phyloP scores from a whole-genome alignment of 2,113 vertebrate species.

The Scortum barcoo region DNA sequence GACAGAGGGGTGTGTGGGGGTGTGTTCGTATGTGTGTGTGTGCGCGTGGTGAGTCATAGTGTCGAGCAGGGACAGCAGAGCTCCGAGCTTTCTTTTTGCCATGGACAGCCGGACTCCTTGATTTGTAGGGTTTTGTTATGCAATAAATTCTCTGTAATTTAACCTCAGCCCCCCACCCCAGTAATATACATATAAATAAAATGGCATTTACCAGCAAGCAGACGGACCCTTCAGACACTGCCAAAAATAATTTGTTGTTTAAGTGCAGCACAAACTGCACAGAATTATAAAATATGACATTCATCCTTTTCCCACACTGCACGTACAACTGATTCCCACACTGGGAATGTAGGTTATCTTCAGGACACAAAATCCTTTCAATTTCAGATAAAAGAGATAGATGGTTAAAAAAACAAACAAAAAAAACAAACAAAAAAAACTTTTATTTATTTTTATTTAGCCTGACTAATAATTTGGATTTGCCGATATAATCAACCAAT shows the following conservation, averaged over 20 bases:
- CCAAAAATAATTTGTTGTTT: conserved; percentile 19
- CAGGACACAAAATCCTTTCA: neutral
- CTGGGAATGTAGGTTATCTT: neutral
- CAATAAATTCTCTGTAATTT: conserved; percentile 9
- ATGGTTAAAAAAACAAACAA: neutral
- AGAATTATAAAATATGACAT: neutral
- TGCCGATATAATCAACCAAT: neutral
- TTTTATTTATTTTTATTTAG: neutral
- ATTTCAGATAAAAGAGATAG: neutral
- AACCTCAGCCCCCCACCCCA: neutral
- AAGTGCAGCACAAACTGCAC: neutral
- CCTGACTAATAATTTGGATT: neutral
- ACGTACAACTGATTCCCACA: neutral
- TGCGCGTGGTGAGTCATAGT: conserved; percentile 54
- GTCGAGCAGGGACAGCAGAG: conserved; percentile 61
- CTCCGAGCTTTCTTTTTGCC: neutral
- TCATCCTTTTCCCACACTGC: neutral
- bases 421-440: neutral
- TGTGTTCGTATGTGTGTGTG: conserved; percentile 25
- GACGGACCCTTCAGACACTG: neutral
- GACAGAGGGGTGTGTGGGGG: conserved; percentile 45
- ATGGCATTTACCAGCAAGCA: conserved; percentile 9
- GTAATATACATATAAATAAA: neutral
- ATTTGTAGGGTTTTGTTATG: conserved; percentile 16
- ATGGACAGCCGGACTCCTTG: neutral